Percentiles rank a stretch among this genome's conserved stretches.
Conservation (phyloP, 2,113 vertebrate genomes). For the Columbina picui region DNA sequence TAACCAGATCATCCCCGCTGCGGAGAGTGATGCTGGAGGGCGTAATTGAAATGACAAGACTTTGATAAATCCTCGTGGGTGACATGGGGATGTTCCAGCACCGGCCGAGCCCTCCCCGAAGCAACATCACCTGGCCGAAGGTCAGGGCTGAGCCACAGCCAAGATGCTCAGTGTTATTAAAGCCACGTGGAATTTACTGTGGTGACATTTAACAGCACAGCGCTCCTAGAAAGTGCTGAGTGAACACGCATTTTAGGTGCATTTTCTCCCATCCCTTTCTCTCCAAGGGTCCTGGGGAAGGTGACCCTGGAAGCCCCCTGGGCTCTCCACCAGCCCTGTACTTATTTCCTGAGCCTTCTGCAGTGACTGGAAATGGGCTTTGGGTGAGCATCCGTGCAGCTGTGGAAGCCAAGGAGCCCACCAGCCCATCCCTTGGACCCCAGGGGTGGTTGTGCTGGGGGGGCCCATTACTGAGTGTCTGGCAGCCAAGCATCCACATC, state of each 20-base stretch:
- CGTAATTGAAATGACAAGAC: constrained; percentile 47
- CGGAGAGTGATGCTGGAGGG: not conserved
- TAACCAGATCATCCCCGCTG: not conserved
- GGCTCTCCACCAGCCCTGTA: not conserved
- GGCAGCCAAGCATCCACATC: not conserved
- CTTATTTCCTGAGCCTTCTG: not conserved
- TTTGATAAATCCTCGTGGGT: not conserved
- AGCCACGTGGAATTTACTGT: accelerated
- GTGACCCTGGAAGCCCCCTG: not conserved
- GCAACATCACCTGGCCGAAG: not conserved
- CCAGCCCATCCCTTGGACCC: not conserved
- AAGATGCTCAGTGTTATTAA: not conserved
- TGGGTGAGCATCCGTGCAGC: not conserved
- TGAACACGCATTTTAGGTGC: accelerated
- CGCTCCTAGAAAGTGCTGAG: not conserved
- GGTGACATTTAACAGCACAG: accelerated
- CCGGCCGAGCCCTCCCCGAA: accelerated
- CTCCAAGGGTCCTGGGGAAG: not conserved
- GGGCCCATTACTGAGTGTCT: not conserved
- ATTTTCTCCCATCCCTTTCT: not conserved
- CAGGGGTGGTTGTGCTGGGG: not conserved
- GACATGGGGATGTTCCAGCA: not conserved
- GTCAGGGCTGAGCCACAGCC: not conserved
- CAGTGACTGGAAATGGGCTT: not conserved
- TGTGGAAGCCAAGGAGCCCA: not conserved